These are phyloP conservation scores for Vulpes ferrilata DNA, from an alignment of 2,113 vertebrate species.

Conservation along the genomic window DNA sequence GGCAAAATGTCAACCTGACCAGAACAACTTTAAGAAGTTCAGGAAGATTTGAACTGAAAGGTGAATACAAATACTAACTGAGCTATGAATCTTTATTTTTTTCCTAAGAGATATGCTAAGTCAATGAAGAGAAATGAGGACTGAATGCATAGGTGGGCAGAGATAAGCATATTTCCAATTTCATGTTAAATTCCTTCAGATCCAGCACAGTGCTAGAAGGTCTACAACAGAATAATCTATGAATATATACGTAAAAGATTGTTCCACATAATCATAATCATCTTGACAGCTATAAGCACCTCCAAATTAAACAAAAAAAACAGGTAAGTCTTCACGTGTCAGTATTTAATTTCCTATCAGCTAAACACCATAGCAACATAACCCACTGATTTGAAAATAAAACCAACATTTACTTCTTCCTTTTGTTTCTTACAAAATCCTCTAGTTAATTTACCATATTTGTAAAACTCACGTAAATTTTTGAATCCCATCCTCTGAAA, in stretches of 20 bases:
- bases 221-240: not conserved
- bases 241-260: not conserved
- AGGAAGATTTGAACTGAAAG: not conserved
- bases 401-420: conserved; percentile 29
- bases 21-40: conserved; percentile 11
- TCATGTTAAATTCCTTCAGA: conserved; percentile 29
- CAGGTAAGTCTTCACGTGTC: not conserved
- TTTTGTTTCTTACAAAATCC: not conserved
- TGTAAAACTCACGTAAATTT: not conserved
- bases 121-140: not conserved
- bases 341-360: conserved; percentile 52
- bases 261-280: not conserved
- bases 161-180: conserved; percentile 19
- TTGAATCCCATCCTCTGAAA: not conserved
- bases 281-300: not conserved
- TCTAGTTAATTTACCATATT: not conserved
- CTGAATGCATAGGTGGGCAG: not conserved
- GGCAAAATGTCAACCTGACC: conserved; percentile 17
- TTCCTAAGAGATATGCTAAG: not conserved
- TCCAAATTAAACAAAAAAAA: conserved; percentile 49
- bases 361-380: not conserved
- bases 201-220: not conserved
- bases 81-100: conserved; percentile 25
- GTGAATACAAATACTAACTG: conserved; percentile 40
- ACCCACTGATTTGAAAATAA: conserved; percentile 29